phyloP scores from a whole-genome alignment of 2,113 vertebrate genomes.

The Nycticorax nycticorax region DNA sequence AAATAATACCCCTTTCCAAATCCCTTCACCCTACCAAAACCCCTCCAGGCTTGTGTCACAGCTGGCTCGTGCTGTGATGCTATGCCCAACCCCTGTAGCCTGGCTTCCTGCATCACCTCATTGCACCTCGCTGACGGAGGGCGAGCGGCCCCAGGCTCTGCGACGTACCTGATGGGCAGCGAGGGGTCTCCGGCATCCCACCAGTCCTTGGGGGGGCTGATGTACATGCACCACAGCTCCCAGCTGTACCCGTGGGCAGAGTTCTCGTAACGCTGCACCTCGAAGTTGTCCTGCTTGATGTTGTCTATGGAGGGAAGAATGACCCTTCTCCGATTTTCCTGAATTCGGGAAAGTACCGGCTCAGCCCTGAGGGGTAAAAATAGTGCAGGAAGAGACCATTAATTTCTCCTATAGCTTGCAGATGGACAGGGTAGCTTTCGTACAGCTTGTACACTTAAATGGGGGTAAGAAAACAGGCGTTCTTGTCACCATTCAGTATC shows the following conservation, averaged over 20 bases:
- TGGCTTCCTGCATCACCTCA: background rate
- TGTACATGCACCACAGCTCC: slow-evolving; percentile 99
- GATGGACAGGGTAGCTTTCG: background rate
- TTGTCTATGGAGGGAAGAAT: slow-evolving; percentile 97
- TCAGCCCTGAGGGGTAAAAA: slow-evolving; percentile 83
- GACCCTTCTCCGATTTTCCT: slow-evolving; percentile 89
- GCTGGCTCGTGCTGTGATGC: rapidly evolving
- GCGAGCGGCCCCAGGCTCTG: rapidly evolving
- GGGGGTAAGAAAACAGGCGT: background rate
- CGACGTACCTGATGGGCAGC: slow-evolving; percentile 88
- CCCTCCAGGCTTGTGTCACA: background rate
- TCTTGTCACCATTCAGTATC: background rate
- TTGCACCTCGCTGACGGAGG: rapidly evolving
- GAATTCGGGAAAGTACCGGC: slow-evolving; percentile 91
- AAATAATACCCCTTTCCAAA: background rate
- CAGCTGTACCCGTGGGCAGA: slow-evolving; percentile 95
- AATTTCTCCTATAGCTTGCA: background rate
- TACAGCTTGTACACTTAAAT: background rate
- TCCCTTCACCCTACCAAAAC: background rate
- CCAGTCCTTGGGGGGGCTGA: slow-evolving; percentile 95
- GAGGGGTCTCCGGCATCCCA: slow-evolving; percentile 93
- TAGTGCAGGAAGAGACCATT: background rate
- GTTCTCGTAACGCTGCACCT: slow-evolving; percentile 95
- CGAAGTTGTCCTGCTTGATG: slow-evolving; percentile 94
- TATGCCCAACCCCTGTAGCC: no score